Conservation (phyloP, 2,888 invertebrate genomes). For the Nasonia oneida region DNA sequence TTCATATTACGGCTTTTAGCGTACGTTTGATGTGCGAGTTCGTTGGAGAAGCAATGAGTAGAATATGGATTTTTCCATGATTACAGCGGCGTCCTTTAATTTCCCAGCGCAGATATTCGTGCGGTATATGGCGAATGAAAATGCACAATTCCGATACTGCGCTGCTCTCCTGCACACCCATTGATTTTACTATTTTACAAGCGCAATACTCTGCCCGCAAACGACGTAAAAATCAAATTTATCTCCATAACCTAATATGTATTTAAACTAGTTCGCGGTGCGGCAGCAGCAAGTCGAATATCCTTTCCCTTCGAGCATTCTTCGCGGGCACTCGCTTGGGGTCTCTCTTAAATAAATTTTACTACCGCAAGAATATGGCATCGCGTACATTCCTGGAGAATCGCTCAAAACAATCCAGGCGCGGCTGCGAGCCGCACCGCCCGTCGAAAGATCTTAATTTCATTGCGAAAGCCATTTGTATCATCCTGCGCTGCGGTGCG, state of each 20-base stretch:
- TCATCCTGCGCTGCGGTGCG: neutral
- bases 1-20: neutral
- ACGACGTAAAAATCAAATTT: neutral
- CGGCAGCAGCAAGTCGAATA: too few relatives aligned
- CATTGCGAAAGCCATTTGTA: too few relatives aligned
- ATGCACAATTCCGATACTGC: conserved; percentile 8
- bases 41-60: neutral
- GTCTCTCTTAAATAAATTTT: too few relatives aligned
- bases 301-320: neutral
- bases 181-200: neutral
- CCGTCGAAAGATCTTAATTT: too few relatives aligned
- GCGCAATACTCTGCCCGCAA: neutral
- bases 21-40: neutral
- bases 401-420: too few relatives aligned
- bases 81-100: neutral
- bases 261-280: too few relatives aligned
- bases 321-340: neutral
- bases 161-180: neutral
- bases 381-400: too few relatives aligned
- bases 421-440: too few relatives aligned
- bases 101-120: neutral
- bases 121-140: neutral
- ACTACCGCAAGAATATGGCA: too few relatives aligned
- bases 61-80: neutral
- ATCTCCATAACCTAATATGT: neutral